Base-by-base conservation (phyloP, 1,140 invertebrate genomes). In the Protaetia brevitarsis region DNA sequence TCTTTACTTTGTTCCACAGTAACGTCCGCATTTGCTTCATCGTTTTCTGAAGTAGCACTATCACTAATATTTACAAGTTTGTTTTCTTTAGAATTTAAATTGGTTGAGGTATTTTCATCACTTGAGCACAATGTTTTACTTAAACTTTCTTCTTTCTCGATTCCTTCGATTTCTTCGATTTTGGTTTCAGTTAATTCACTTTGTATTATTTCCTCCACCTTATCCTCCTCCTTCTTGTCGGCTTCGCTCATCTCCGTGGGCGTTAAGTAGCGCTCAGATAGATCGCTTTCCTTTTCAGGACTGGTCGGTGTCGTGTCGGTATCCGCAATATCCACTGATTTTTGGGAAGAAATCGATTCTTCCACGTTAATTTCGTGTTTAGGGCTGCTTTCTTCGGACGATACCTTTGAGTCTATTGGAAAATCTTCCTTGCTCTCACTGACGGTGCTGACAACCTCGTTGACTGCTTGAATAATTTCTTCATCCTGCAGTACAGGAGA, bases 401-500 rank as follows among this genome's bases (percentile, higher is more conserved):
- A 34, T 16, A 59, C 16, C 51, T 37, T 26, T 31, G 30, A 23
- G 8, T 62, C 59, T 6, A 63, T 19, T n/a, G 26, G 27, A 58
- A 27, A 26, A 2, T 59, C 57, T 29, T 66, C 67, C 27, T 30
- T 69, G 7, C 69, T 61, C 34, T 31, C 37, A 6, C 37, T 60
- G 26, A 78, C 76, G 13, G 76, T 77, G 66, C 75, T 75, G 0
- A 80, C 77, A 3, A 85, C 82, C 68, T 85, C 83, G 34, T 77
- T 79, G 36, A 81, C 78, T 11, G 79, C 79, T 71, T 81, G 73
- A 45, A 83, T 81, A 64, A 81, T 78, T 69, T 85, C 80, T 66
- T 83, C 80, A 63, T 82, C 82, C 64, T 83, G 82, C 7, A 82
- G 76, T 62, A 84, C 79, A 21, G 77, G 77, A 1, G 77, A 79